Evolutionary conservation across 2,888 invertebrate genomes (phyloP).

Genomic region (Tubulanus polymorphus): DNA sequence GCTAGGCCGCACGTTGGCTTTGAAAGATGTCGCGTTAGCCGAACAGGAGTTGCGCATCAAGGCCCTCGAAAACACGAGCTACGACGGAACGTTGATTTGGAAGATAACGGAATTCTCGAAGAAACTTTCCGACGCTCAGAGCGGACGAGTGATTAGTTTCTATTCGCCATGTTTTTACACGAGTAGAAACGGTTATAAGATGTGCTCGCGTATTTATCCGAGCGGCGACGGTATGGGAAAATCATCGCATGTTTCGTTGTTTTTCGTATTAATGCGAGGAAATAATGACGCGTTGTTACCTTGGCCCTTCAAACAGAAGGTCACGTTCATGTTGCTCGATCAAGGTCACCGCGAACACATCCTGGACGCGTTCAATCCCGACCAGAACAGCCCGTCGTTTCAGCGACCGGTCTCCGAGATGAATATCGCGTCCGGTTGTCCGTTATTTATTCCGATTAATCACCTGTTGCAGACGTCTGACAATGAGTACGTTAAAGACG

Average conservation of each 20-base stretch:
- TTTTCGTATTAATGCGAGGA: constrained; percentile 47
- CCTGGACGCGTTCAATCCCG: constrained; percentile 49
- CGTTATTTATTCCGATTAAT: constrained; percentile 37
- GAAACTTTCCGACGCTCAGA: constrained; percentile 37
- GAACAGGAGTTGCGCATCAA: constrained; percentile 34
- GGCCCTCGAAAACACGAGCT: constrained; percentile 34
- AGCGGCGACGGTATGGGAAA: constrained; percentile 50
- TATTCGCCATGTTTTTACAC: constrained; percentile 48
- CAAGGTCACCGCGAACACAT: constrained; percentile 40
- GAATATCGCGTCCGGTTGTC: constrained; percentile 53
- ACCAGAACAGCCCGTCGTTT: constrained; percentile 46
- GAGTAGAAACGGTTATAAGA: constrained; percentile 41
- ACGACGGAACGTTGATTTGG: constrained; percentile 48
- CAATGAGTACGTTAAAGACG: constrained; percentile 37
- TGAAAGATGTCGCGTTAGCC: constrained; percentile 28
- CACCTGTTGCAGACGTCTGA: constrained; percentile 25
- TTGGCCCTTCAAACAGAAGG: constrained; percentile 48
- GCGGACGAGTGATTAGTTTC: constrained; percentile 37
- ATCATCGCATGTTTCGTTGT: constrained; percentile 46
- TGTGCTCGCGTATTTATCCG: constrained; percentile 44
- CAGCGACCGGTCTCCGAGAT: constrained; percentile 45
- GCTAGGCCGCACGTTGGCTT: constrained; percentile 23
- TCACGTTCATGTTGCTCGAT: constrained; percentile 47
- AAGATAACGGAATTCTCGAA: constrained; percentile 39
- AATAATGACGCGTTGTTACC: constrained; percentile 41